These are phyloP conservation scores for Puma concolor DNA, from an alignment of 2,113 vertebrate species.

Conservation along the genomic window DNA sequence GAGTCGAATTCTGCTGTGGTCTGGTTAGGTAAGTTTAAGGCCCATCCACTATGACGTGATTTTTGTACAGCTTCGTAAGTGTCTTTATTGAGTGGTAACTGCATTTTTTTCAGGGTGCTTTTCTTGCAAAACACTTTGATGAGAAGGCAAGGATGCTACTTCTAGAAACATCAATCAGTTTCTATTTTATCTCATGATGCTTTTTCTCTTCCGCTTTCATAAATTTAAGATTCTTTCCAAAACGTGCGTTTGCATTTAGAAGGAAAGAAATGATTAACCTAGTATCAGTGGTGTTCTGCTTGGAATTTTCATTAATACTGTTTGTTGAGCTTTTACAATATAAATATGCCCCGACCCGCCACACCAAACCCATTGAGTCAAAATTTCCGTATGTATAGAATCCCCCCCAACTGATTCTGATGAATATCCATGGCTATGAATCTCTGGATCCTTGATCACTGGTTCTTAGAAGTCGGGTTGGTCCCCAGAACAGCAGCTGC, in stretches of 20 bases:
- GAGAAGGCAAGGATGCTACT: neutral
- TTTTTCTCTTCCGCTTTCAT: neutral
- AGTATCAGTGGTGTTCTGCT: neutral
- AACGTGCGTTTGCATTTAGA: neutral
- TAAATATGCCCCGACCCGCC: neutral
- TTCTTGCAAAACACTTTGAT: neutral
- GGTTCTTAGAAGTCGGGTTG: neutral
- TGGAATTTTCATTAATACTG: neutral
- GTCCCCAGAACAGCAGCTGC: neutral
- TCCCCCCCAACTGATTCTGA: neutral
- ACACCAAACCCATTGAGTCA: neutral
- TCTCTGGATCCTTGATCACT: neutral
- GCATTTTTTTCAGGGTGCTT: neutral
- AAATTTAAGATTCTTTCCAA: constrained; percentile 21
- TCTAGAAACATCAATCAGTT: neutral
- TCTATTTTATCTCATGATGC: neutral
- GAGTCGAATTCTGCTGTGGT: neutral
- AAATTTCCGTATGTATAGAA: neutral
- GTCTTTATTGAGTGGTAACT: neutral
- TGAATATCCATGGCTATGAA: neutral
- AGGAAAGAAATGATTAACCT: neutral
- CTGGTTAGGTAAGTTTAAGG: neutral
- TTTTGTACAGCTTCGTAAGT: neutral
- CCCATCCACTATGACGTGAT: neutral
- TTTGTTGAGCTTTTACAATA: constrained; percentile 18